Evolutionary conservation across 1,140 invertebrate species (phyloP).

Genomic region (Hirudo medicinalis): DNA sequence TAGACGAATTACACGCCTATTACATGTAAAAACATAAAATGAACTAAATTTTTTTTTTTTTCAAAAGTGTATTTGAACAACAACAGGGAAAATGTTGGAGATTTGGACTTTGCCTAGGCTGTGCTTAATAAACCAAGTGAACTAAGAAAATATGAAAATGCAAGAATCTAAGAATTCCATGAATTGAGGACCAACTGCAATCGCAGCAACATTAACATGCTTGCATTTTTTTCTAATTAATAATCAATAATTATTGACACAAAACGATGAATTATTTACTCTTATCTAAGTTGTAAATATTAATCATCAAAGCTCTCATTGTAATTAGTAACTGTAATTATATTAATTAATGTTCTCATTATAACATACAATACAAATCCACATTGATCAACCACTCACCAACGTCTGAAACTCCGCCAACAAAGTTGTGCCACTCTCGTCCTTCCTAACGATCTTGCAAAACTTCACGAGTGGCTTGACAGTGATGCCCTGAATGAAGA

Average conservation of each 20-base stretch:
- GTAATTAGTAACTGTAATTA: not conserved
- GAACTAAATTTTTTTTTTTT: too few species aligned
- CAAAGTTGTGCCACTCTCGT: constrained; percentile 16
- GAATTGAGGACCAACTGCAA: too few species aligned
- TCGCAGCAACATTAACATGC: too few species aligned
- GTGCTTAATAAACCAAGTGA: not conserved
- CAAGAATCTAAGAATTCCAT: too few species aligned
- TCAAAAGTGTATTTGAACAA: too few species aligned
- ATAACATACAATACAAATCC: not conserved
- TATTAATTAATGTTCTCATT: not conserved
- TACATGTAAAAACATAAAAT: too few species aligned
- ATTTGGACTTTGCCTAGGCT: not conserved
- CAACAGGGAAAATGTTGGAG: not conserved
- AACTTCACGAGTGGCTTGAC: constrained; percentile 88
- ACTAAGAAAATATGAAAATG: too few species aligned
- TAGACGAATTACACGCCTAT: too few species aligned
- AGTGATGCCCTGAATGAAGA: constrained; percentile 60
- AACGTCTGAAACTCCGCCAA: constrained; percentile 9
- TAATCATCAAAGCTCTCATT: not conserved
- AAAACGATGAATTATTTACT: not conserved
- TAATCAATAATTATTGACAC: too few species aligned
- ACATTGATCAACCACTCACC: not conserved
- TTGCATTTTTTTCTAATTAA: too few species aligned
- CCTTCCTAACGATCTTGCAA: constrained; percentile 68
- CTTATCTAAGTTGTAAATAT: not conserved